Percentiles rank a stretch among this genome's conserved stretches.
Conservation (phyloP, 2,113 vertebrate species). For the Equus przewalskii region DNA sequence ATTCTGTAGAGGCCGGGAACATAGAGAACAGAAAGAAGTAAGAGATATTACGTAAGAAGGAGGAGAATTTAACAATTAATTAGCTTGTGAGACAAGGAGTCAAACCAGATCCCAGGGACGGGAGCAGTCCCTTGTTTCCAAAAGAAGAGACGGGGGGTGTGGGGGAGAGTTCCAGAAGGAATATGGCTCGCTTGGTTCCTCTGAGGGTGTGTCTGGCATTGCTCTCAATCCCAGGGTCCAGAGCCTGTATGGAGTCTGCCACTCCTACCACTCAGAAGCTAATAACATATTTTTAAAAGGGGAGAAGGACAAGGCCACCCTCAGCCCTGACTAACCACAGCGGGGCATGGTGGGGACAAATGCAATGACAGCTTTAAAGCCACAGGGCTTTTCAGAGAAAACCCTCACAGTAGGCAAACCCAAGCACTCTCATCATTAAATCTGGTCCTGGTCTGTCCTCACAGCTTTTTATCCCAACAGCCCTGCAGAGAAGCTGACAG, state of each 20-base stretch:
- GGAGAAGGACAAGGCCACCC: not conserved
- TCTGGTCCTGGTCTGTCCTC: not conserved
- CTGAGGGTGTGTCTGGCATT: fast-evolving
- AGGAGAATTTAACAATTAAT: not conserved
- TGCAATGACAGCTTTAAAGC: not conserved
- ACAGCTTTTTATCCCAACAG: not conserved
- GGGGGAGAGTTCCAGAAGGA: too few species aligned
- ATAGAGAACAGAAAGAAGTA: not conserved
- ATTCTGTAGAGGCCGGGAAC: not conserved
- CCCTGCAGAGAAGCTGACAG: not conserved
- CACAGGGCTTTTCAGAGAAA: not conserved
- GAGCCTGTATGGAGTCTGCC: not conserved
- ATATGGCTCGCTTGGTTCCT: not conserved
- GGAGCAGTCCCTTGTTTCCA: not conserved
- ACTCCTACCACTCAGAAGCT: not conserved
- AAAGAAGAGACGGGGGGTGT: not conserved
- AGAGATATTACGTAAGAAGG: not conserved
- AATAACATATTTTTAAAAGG: not conserved
- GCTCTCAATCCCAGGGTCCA: fast-evolving
- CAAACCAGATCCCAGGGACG: not conserved
- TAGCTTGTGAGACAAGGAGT: conserved; percentile 14
- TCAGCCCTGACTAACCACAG: not conserved
- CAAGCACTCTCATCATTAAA: not conserved
- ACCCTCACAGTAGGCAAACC: not conserved
- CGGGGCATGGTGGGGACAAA: not conserved